Evolutionary conservation across 2,888 invertebrate genomes (phyloP), one percentile per base, ranked within the genome.

Genomic region (Incurvaria masculella): DNA sequence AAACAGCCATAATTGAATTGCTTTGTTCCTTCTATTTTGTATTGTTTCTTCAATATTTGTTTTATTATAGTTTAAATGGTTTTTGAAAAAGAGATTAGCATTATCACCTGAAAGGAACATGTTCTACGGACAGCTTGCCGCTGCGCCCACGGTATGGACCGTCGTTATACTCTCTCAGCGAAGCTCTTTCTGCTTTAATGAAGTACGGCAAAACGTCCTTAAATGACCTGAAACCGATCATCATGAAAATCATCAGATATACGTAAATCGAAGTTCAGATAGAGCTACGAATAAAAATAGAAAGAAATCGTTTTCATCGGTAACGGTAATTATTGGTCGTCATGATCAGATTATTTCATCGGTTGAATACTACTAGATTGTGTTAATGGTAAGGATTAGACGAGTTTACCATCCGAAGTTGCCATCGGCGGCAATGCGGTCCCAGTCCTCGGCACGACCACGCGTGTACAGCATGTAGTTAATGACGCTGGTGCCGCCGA

Each of bases 401-500:
- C 17, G 17, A 17, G 40, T 62, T 55, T 56, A 81, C 88, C 88
- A 89, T 38, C 87, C 87, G 18, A 76, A 70, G 57, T 87, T 88
- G 1, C 88, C 88, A 46, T 79, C 69, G 1, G 65, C 69, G 3
- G 79, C 82, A 79, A 89, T 88, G 44, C 74, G 63, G 57, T 89
- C 82, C 71, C 84, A 89, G 68, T 89, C 88, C 16, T 60, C 59
- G 26, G 78, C 78, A 53, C 84, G 72, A 0, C 89, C 89, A 52
- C 89, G 69, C 0, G 86, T 82, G 62, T 88, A 88, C 47, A 86
- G 74, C 82, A 82, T 81, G 59, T 79, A 80, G 60, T 82, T 82
- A 49, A 82, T 65, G 2, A 78, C 73, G 50, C 79, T 78, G n/a
- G 64, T 52, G 2, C 81, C 81, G 2, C 81, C 81, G 2, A 81